phyloP scores from a whole-genome alignment of 2,113 vertebrate genomes.

The Pseudorhombus dupliciocellatus region DNA sequence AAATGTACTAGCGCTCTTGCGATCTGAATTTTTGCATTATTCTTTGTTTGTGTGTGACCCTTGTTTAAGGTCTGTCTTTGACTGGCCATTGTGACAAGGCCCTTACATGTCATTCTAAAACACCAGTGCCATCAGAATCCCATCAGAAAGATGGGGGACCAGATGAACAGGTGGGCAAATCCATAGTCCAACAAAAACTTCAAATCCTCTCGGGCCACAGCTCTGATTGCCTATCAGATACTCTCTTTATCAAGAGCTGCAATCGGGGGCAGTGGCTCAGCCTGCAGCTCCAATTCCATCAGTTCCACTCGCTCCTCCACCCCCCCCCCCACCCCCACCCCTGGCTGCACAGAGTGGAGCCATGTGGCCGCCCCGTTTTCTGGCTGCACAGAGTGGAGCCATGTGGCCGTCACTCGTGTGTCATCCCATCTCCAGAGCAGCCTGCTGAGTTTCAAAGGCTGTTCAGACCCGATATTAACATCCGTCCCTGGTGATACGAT shows the following conservation, averaged over 20 bases:
- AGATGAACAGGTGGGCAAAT: constrained; percentile 29
- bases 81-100: neutral
- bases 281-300: constrained; percentile 51
- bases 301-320: constrained; percentile 12
- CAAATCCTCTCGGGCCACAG: constrained; percentile 36
- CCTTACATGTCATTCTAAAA: constrained; percentile 9
- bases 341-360: constrained; percentile 30
- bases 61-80: neutral
- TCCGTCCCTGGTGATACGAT: neutral
- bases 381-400: constrained; percentile 30
- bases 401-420: constrained; percentile 35
- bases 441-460: constrained; percentile 26
- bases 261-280: constrained; percentile 47
- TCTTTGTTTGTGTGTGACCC: neutral
- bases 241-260: constrained; percentile 49
- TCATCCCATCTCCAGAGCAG: constrained; percentile 37
- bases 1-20: neutral
- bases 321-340: constrained; percentile 6
- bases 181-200: constrained; percentile 34
- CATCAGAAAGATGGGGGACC: constrained; percentile 24
- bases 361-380: constrained; percentile 18
- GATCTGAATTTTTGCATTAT: neutral
- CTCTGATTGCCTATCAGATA: constrained; percentile 61
- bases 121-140: constrained; percentile 14
- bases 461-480: neutral